phyloP scores from a whole-genome alignment of 2,888 invertebrate species.

The Aspidiotus rigidus region DNA sequence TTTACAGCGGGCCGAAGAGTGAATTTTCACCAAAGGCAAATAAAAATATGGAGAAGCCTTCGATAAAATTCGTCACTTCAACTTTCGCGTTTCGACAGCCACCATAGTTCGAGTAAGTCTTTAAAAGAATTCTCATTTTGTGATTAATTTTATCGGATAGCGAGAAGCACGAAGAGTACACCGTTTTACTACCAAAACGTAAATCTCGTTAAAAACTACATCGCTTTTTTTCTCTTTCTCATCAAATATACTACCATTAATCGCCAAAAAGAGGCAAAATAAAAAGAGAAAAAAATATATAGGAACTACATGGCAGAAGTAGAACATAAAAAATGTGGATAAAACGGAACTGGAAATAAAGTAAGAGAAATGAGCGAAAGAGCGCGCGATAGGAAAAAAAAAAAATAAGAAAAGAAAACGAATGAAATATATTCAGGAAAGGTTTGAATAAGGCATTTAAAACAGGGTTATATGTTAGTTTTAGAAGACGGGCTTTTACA shows the following conservation, averaged over 20 bases:
- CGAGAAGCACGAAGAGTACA: neutral
- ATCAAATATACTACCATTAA: conserved; percentile 10
- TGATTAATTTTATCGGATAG: conserved; percentile 4
- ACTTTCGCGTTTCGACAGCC: neutral
- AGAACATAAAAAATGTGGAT: conserved; percentile 27
- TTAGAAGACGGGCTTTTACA: conserved; percentile 31
- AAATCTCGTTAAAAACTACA: conserved; percentile 1
- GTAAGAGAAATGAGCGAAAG: neutral
- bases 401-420: conserved; percentile 21
- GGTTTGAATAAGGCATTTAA: conserved; percentile 33
- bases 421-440: conserved; percentile 31
- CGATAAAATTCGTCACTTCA: neutral
- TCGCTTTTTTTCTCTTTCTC: neutral
- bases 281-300: conserved; percentile 4
- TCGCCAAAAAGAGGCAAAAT: conserved; percentile 4
- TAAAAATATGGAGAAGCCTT: neutral
- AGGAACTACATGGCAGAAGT: conserved; percentile 13
- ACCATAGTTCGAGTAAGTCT: neutral
- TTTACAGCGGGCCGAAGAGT: no score
- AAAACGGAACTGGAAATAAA: conserved; percentile 14
- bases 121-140: neutral
- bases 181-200: neutral
- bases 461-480: conserved; percentile 33
- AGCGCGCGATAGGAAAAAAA: conserved; percentile 6
- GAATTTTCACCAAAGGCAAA: no score